Percentiles rank a stretch among this genome's conserved stretches.
Conservation (phyloP, 2,888 invertebrate species). For the Abrostola tripartita region DNA sequence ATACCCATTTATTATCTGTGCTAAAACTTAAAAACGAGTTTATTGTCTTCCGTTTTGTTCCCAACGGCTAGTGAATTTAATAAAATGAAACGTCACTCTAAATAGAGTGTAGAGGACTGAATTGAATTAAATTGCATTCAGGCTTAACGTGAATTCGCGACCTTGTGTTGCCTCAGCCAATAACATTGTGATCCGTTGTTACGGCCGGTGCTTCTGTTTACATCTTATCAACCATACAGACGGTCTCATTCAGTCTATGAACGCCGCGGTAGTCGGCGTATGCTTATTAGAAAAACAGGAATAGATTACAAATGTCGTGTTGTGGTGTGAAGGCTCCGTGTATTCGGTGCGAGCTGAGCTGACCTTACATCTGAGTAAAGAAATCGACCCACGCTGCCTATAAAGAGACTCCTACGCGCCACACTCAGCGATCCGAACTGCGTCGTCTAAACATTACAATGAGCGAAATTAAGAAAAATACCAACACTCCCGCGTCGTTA, state of each 20-base stretch:
- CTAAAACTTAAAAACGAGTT: conserved; percentile 64
- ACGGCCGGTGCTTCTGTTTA: conserved; percentile 82
- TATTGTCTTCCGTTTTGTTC: conserved; percentile 66
- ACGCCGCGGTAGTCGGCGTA: conserved; percentile 64
- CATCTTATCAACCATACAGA: conserved; percentile 64
- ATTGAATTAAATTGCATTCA: conserved; percentile 68
- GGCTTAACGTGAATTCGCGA: conserved; percentile 66
- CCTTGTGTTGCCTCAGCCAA: conserved; percentile 70
- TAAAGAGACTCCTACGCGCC: conserved; percentile 84
- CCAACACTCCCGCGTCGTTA: conserved; percentile 53
- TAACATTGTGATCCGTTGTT: conserved; percentile 71
- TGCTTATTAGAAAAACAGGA: conserved; percentile 63
- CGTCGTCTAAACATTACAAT: conserved; percentile 70
- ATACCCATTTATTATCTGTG: conserved; percentile 47
- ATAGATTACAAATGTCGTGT: conserved; percentile 64
- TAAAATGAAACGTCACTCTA: conserved; percentile 74
- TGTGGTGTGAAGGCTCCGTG: conserved; percentile 65
- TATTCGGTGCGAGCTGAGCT: conserved; percentile 68
- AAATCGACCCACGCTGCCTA: conserved; percentile 82
- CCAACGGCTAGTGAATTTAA: conserved; percentile 72
- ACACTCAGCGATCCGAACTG: conserved; percentile 62
- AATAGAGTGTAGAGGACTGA: conserved; percentile 65
- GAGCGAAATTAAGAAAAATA: conserved; percentile 69
- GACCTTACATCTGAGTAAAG: conserved; percentile 80
- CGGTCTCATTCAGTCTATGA: conserved; percentile 59